Conservation (phyloP, 2,888 invertebrate species). For the Tetropium fuscum region DNA sequence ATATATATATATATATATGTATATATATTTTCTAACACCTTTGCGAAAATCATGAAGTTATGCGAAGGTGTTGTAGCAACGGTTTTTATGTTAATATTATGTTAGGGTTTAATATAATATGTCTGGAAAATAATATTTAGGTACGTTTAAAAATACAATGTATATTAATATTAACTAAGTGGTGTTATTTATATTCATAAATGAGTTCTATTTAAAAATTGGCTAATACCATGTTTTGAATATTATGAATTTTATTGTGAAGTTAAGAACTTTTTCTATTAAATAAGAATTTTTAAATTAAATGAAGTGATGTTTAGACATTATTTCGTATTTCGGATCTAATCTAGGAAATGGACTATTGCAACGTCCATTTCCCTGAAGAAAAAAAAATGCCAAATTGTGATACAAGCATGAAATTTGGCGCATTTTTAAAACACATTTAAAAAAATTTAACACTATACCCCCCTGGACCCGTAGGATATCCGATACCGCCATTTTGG, state of each 20-base stretch:
- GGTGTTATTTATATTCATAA: conserved; percentile 33
- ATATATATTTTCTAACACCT: background rate
- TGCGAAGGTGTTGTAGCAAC: conserved; percentile 2
- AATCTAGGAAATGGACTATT: no score
- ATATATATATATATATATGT: no score
- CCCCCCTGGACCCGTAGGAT: no score
- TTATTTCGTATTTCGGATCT: conserved; percentile 3
- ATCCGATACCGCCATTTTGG: no score
- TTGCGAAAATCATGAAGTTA: background rate
- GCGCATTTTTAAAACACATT: no score
- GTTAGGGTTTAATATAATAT: conserved; percentile 22
- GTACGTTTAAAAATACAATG: conserved; percentile 8
- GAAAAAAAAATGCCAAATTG: background rate
- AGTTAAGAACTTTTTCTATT: conserved; percentile 9
- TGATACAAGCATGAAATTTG: no score
- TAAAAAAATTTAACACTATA: no score
- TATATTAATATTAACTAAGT: conserved; percentile 12
- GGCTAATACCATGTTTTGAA: conserved; percentile 17
- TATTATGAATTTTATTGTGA: conserved; percentile 6
- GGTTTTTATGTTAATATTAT: conserved; percentile 25
- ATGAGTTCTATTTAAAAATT: conserved; percentile 26
- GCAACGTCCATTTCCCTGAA: no score
- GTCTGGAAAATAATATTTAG: conserved; percentile 22
- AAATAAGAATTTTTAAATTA: conserved; percentile 1
- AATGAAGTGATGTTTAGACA: background rate